phyloP scores from a whole-genome alignment of 2,797 vertebrate species.

The Phalanger gymnotis region DNA sequence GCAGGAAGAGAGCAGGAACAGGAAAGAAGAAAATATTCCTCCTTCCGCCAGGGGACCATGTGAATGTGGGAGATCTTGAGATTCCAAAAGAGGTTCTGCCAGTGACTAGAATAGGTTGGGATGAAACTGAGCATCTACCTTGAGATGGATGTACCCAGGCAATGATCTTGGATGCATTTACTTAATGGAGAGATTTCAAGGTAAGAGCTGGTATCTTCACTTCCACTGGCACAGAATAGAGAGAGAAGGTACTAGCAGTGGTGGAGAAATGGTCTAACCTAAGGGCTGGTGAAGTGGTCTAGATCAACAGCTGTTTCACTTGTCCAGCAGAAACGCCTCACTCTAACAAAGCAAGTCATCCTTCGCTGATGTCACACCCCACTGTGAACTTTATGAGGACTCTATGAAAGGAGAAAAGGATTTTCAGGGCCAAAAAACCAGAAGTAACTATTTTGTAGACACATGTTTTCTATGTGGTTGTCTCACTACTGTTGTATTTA shows the following conservation, averaged over 20 bases:
- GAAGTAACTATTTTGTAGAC: background rate
- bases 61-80: background rate
- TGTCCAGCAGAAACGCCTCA: background rate
- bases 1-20: no score
- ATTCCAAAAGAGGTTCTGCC: background rate
- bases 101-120: background rate
- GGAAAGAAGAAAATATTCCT: background rate
- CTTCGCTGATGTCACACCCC: background rate
- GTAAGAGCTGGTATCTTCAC: background rate
- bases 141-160: background rate
- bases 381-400: background rate
- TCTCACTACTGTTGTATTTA: background rate
- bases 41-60: background rate
- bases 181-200: background rate
- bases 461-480: background rate
- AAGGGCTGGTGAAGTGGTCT: background rate
- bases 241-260: background rate
- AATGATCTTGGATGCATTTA: background rate
- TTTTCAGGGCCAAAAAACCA: background rate
- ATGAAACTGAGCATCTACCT: background rate
- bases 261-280: background rate
- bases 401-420: background rate
- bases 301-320: background rate
- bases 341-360: background rate
- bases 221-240: background rate